Evolutionary conservation across 2,888 invertebrate genomes (phyloP).

Genomic region (Willowsia nigromaculata): DNA sequence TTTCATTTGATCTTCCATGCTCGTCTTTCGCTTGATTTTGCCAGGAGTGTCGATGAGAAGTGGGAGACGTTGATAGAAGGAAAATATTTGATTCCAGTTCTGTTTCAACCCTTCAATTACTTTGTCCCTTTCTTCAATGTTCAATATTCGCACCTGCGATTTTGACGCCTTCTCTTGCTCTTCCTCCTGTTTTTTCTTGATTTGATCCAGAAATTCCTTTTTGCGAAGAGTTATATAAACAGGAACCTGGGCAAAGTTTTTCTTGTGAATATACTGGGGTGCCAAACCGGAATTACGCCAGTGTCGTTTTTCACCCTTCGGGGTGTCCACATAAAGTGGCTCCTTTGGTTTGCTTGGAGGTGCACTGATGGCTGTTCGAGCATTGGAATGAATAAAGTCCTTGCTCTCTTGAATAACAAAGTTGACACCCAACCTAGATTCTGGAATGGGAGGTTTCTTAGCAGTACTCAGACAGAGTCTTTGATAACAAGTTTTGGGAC

Average conservation of each 20-base stretch:
- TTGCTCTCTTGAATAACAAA: constrained; percentile 70
- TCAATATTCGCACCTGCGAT: constrained; percentile 82
- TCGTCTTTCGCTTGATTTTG: constrained; percentile 88
- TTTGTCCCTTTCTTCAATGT: constrained; percentile 84
- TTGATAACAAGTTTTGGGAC: neutral
- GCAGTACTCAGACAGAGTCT: neutral
- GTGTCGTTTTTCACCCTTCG: constrained; percentile 58
- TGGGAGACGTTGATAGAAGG: constrained; percentile 89
- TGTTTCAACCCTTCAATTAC: constrained; percentile 86
- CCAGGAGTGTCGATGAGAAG: constrained; percentile 92
- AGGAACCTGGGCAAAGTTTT: constrained; percentile 86
- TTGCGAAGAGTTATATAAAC: constrained; percentile 81
- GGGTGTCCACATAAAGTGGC: constrained; percentile 70
- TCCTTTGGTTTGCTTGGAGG: neutral
- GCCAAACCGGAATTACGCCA: constrained; percentile 67
- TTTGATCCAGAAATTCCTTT: neutral
- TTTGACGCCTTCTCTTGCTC: constrained; percentile 22
- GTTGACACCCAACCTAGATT: constrained; percentile 21
- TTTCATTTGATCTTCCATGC: constrained; percentile 88
- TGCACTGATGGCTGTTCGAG: neutral
- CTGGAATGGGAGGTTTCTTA: constrained; percentile 69
- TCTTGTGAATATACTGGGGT: constrained; percentile 63
- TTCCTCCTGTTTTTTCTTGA: constrained; percentile 8
- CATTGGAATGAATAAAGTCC: constrained; percentile 71
- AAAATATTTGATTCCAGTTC: constrained; percentile 90